Conservation (phyloP, 2,797 vertebrate genomes). For the Trematocara caparti region DNA sequence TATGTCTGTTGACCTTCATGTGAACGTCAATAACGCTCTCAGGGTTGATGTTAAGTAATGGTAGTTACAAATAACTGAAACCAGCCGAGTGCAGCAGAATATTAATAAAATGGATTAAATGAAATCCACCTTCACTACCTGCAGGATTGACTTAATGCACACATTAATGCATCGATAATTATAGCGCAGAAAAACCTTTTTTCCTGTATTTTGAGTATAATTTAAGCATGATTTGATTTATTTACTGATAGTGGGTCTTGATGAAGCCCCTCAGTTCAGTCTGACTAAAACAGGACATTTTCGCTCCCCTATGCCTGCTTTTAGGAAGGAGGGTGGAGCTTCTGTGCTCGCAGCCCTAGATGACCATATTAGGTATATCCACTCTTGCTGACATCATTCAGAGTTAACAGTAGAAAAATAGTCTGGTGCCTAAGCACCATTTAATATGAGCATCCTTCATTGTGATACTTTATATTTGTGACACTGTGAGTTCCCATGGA, state of each 20-base stretch:
- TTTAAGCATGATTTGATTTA: background rate
- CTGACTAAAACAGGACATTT: background rate
- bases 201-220: background rate
- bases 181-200: fast-evolving
- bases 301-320: background rate
- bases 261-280: background rate
- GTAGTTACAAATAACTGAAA: background rate
- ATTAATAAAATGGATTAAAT: background rate
- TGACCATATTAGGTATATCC: background rate
- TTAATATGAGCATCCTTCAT: background rate
- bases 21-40: background rate
- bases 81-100: background rate
- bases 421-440: background rate
- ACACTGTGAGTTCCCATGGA: background rate
- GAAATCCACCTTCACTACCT: background rate
- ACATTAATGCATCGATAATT: background rate
- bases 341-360: background rate
- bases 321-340: background rate
- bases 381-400: background rate
- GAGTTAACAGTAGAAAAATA: background rate
- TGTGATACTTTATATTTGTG: background rate
- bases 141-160: background rate
- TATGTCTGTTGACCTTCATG: background rate
- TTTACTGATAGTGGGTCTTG: background rate
- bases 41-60: background rate